Evolutionary conservation across 1,140 invertebrate genomes (phyloP).

Genomic region (Lepidurus packardi): DNA sequence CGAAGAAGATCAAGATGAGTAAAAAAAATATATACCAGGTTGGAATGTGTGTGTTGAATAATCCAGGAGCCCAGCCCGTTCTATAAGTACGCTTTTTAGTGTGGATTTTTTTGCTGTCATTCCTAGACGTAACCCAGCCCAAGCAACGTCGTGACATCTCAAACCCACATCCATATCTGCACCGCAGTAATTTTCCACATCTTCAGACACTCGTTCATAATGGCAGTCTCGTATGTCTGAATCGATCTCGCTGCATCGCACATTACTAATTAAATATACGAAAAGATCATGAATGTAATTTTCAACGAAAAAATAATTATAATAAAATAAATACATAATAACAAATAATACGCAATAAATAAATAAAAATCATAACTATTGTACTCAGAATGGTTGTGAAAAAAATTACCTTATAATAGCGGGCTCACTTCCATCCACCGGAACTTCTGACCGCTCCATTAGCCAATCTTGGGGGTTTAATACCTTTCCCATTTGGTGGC

Average conservation of each 20-base stretch:
- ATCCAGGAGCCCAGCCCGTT: conserved; percentile 89
- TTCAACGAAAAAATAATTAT: conserved; percentile 7
- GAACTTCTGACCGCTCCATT: conserved; percentile 70
- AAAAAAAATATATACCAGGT: conserved; percentile 50
- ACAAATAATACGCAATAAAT: conserved; percentile 40
- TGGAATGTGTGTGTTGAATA: conserved; percentile 84
- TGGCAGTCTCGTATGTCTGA: conserved; percentile 84
- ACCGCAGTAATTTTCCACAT: conserved; percentile 84
- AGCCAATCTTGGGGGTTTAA: conserved; percentile 90
- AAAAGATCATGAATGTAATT: conserved; percentile 40
- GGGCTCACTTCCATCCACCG: conserved; percentile 62
- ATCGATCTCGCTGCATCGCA: conserved; percentile 85
- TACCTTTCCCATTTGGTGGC: conserved; percentile 88
- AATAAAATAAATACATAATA: not conserved
- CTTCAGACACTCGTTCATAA: conserved; percentile 59
- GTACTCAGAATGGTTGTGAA: not conserved
- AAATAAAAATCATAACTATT: not conserved
- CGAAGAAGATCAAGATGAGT: conserved; percentile 2
- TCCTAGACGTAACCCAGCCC: conserved; percentile 86
- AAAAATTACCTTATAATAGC: conserved; percentile 57
- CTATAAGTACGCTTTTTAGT: conserved; percentile 80
- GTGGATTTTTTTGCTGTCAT: conserved; percentile 77
- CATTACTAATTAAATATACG: conserved; percentile 56
- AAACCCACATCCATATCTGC: conserved; percentile 83
- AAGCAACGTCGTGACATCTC: conserved; percentile 79